A percentile compares a stretch with the other conserved stretches of the same genome.
Conservation (phyloP, 2,113 vertebrate species). For the Candoia aspera region DNA sequence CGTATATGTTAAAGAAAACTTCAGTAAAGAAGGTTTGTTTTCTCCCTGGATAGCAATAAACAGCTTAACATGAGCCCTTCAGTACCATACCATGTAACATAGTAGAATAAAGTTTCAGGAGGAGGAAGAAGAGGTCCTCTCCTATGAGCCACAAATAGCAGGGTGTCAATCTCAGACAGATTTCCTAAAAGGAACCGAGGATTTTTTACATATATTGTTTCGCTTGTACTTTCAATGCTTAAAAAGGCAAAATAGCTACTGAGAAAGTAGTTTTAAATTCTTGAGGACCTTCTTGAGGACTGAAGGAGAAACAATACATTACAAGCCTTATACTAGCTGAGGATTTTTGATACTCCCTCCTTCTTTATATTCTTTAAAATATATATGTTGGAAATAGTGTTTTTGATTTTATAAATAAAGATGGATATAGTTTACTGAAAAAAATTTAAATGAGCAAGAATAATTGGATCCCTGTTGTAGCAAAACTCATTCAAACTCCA, state of each 20-base stretch:
- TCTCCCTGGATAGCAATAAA: neutral
- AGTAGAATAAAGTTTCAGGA: neutral
- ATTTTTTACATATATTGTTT: slow-evolving; percentile 58
- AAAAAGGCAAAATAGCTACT: slow-evolving; percentile 62
- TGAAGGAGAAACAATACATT: slow-evolving; percentile 54
- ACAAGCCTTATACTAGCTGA: slow-evolving; percentile 47
- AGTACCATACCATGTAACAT: neutral
- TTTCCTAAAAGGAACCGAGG: neutral
- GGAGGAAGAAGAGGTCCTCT: neutral
- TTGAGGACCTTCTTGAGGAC: slow-evolving; percentile 59
- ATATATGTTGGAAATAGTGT: neutral
- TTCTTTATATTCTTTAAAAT: slow-evolving; percentile 24
- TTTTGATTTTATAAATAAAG: slow-evolving; percentile 46
- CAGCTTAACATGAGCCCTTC: neutral
- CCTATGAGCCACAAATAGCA: neutral
- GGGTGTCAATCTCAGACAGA: no score
- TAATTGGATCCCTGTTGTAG: neutral
- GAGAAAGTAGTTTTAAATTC: slow-evolving; percentile 64
- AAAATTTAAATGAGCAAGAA: slow-evolving; percentile 31
- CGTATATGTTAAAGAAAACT: neutral
- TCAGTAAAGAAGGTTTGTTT: neutral
- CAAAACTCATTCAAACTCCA: accelerated
- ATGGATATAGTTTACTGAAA: slow-evolving; percentile 30
- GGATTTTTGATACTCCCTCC: slow-evolving; percentile 18
- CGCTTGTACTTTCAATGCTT: slow-evolving; percentile 61